These are phyloP conservation scores for Vombatus ursinus DNA, from an alignment of 2,113 vertebrate species.

Conservation along the genomic window DNA sequence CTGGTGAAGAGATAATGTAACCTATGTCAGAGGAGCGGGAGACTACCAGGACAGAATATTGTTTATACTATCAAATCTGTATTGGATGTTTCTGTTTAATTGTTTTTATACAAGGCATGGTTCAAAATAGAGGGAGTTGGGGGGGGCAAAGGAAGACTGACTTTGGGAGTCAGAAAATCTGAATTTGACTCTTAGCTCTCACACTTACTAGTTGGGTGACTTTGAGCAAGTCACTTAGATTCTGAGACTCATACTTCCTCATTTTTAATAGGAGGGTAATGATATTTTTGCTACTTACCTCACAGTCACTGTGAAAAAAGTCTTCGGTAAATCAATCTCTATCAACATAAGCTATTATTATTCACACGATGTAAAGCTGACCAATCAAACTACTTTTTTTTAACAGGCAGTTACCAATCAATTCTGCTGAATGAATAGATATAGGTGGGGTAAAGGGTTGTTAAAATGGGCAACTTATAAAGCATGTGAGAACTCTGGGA, in stretches of 20 bases:
- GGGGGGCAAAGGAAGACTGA: background rate
- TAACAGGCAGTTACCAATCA: background rate
- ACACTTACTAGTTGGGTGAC: background rate
- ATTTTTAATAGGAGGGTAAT: slow-evolving; percentile 17
- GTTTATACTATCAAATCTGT: background rate
- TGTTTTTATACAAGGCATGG: background rate
- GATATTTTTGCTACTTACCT: background rate
- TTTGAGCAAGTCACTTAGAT: background rate
- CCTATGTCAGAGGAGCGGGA: background rate
- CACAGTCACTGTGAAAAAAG: slow-evolving; percentile 1
- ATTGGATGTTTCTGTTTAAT: background rate
- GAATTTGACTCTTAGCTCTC: slow-evolving; percentile 6
- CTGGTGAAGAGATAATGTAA: background rate
- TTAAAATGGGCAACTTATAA: background rate
- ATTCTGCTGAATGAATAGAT: no score
- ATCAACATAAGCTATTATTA: background rate
- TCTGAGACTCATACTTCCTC: slow-evolving; percentile 28
- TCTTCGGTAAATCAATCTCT: background rate
- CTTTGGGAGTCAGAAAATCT: background rate
- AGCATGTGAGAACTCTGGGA: background rate
- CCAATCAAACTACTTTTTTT: background rate
- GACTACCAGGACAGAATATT: background rate
- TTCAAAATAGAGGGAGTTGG: background rate
- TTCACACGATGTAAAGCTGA: background rate
- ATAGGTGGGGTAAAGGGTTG: no score